A percentile compares a stretch with the other conserved stretches of the same genome.
Conservation (phyloP, 2,797 vertebrate species). For the Vultur gryphus region DNA sequence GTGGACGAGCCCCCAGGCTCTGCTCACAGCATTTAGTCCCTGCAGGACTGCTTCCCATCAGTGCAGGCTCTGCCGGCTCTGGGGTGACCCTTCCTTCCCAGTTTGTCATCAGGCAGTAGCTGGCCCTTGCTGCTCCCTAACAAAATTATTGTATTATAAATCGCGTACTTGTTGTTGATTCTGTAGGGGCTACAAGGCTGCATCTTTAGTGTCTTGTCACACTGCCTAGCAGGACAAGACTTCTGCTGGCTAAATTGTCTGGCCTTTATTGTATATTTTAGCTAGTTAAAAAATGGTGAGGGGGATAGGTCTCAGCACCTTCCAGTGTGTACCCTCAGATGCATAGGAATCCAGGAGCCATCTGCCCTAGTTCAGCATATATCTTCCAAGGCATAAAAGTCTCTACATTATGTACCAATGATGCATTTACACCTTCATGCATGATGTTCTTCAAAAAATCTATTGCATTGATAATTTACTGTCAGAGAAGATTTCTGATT, state of each 20-base stretch:
- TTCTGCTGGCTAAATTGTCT: background rate
- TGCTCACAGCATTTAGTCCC: background rate
- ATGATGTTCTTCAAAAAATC: background rate
- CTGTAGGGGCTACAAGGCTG: background rate
- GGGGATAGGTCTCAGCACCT: background rate
- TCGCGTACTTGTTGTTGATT: background rate
- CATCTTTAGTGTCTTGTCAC: background rate
- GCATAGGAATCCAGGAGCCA: background rate
- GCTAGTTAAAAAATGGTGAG: background rate
- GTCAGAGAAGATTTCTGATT: background rate
- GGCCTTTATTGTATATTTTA: background rate
- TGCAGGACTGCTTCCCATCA: background rate
- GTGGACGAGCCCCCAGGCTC: accelerated
- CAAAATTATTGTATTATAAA: background rate
- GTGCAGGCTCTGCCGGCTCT: accelerated
- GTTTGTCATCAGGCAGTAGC: background rate
- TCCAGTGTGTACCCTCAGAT: background rate
- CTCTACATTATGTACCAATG: background rate
- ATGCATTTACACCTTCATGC: background rate
- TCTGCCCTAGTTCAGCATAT: background rate
- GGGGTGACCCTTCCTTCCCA: background rate
- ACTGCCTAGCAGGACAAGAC: background rate
- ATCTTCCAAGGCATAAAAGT: background rate
- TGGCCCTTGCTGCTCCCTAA: background rate
- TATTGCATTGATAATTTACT: background rate